Evolutionary conservation across 2,113 vertebrate genomes (phyloP).

Genomic region (Murina feae): DNA sequence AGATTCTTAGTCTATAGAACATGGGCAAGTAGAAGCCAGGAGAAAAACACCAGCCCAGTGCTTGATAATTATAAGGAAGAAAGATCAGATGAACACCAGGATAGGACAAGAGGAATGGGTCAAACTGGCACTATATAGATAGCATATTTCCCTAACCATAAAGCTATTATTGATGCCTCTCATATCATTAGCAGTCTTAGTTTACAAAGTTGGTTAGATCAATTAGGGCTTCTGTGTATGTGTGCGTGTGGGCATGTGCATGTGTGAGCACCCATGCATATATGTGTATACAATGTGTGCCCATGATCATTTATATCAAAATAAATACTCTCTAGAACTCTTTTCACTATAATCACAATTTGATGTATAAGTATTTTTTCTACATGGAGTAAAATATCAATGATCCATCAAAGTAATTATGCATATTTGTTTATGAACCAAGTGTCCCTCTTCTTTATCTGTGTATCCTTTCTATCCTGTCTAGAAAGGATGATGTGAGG

Average conservation of each 20-base stretch:
- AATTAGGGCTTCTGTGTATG: not conserved
- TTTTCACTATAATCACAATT: not conserved
- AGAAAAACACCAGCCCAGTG: not conserved
- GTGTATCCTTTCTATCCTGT: not conserved
- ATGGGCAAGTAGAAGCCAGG: not conserved
- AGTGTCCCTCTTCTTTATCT: not conserved
- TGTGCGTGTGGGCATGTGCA: not conserved
- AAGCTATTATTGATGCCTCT: not conserved
- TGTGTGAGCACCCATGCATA: not conserved
- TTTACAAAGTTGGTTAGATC: not conserved
- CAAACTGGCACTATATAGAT: not conserved
- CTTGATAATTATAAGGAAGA: not conserved
- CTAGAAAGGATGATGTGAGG: not conserved
- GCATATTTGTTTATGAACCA: not conserved
- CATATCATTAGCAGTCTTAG: not conserved
- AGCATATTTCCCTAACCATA: not conserved
- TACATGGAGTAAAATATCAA: not conserved
- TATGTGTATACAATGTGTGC: not conserved
- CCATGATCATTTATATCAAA: not conserved
- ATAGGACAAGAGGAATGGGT: not conserved
- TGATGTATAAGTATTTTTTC: not conserved
- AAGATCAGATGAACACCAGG: not conserved
- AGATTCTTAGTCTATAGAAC: not conserved
- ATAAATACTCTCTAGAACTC: not conserved
- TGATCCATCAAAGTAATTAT: not conserved